Conservation (phyloP, 2,113 vertebrate species). For the Hippocampus zosterae region DNA sequence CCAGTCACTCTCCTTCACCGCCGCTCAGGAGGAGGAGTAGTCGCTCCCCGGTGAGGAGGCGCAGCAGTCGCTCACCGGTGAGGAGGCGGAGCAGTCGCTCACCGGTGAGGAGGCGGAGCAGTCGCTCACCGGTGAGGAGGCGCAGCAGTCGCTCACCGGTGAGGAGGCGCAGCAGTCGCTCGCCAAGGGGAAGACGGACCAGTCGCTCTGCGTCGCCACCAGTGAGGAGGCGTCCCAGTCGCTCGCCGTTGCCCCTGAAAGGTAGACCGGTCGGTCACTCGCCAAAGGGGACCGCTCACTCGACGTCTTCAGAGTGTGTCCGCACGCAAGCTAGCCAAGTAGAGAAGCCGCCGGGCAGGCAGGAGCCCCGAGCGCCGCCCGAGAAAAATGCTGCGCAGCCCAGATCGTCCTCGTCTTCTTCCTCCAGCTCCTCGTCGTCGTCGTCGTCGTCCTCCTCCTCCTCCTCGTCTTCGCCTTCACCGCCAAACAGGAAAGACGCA, state of each 20-base stretch:
- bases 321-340: conserved; percentile 25
- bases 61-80: conserved; percentile 4
- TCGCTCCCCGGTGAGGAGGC: neutral
- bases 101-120: neutral
- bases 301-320: conserved; percentile 30
- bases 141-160: conserved; percentile 36
- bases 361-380: conserved; percentile 7
- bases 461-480: conserved; percentile 43
- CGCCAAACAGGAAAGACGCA: conserved; percentile 27
- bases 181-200: neutral
- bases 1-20: neutral
- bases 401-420: conserved; percentile 41
- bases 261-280: conserved; percentile 37
- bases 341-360: conserved; percentile 6
- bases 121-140: conserved; percentile 7
- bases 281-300: conserved; percentile 1
- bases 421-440: conserved; percentile 53
- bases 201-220: neutral
- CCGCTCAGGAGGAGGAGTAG: neutral
- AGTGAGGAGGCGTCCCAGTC: neutral
- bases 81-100: neutral
- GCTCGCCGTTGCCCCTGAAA: neutral
- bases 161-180: conserved; percentile 33
- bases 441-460: conserved; percentile 62
- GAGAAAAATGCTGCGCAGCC: conserved; percentile 19